These are phyloP conservation scores for Anableps anableps DNA, from an alignment of 2,797 vertebrate species.

Conservation along the genomic window DNA sequence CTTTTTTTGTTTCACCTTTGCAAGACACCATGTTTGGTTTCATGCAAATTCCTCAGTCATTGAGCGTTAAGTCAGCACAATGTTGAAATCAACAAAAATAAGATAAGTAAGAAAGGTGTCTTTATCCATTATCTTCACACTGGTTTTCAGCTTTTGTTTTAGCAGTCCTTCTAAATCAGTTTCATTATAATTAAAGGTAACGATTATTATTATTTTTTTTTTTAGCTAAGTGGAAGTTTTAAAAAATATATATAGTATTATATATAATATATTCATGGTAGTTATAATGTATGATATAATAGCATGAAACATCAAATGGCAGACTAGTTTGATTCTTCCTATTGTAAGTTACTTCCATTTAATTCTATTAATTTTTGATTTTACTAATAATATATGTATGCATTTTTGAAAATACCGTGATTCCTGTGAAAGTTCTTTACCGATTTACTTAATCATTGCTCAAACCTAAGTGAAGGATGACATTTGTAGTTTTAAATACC, in stretches of 20 bases:
- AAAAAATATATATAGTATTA: not conserved
- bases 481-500: not conserved
- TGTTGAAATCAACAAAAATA: not conserved
- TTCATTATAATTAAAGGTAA: not conserved
- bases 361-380: not conserved
- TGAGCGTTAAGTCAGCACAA: not conserved
- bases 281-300: not conserved
- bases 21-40: slow-evolving; percentile 4
- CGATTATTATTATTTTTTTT: not conserved
- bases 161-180: not conserved
- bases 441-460: not conserved
- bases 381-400: not conserved
- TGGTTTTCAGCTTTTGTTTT: not conserved
- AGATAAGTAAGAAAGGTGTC: not conserved
- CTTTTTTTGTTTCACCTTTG: slow-evolving; percentile 26
- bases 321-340: not conserved
- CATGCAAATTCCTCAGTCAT: slow-evolving; percentile 1
- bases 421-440: too few relatives aligned
- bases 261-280: not conserved
- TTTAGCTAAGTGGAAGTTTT: not conserved
- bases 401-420: too few relatives aligned
- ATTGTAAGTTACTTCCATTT: not conserved
- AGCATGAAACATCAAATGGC: not conserved
- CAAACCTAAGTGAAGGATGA: not conserved
- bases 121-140: not conserved